Conservation (phyloP, 1,140 invertebrate genomes). For the Wasmannia auropunctata region DNA sequence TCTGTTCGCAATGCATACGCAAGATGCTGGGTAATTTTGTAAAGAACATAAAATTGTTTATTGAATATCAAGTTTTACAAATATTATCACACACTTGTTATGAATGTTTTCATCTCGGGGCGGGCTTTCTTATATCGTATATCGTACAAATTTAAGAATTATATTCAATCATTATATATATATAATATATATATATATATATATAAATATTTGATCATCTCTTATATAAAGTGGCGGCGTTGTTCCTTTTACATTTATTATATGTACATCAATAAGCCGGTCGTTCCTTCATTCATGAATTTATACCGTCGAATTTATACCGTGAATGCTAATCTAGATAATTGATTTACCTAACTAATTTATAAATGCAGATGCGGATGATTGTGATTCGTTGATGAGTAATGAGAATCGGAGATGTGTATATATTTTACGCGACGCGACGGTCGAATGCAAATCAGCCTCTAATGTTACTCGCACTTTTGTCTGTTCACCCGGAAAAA, state of each 20-base stretch:
- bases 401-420: conserved; percentile 17
- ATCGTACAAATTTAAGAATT: conserved; percentile 82
- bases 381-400: conserved; percentile 53
- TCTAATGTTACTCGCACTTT: conserved; percentile 63
- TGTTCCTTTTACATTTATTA: conserved; percentile 63
- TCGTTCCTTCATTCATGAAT: neutral
- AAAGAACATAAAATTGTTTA: conserved; percentile 83
- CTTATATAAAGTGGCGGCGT: conserved; percentile 74
- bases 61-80: conserved; percentile 84
- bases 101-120: conserved; percentile 79
- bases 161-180: conserved; percentile 74
- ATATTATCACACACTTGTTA: conserved; percentile 85
- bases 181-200: conserved; percentile 66
- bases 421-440: conserved; percentile 32
- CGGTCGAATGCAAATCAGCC: conserved; percentile 61
- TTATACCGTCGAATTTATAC: conserved; percentile 34
- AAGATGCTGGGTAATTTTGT: conserved; percentile 40
- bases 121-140: conserved; percentile 77
- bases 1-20: neutral
- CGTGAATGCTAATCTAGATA: conserved; percentile 56
- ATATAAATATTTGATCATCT: conserved; percentile 81
- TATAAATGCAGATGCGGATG: conserved; percentile 24
- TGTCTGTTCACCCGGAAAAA: conserved; percentile 56
- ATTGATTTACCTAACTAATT: conserved; percentile 46
- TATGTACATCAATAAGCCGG: conserved; percentile 77